Base-by-base conservation (phyloP, 2,113 vertebrate species). In the Pampusana beccarii region DNA sequence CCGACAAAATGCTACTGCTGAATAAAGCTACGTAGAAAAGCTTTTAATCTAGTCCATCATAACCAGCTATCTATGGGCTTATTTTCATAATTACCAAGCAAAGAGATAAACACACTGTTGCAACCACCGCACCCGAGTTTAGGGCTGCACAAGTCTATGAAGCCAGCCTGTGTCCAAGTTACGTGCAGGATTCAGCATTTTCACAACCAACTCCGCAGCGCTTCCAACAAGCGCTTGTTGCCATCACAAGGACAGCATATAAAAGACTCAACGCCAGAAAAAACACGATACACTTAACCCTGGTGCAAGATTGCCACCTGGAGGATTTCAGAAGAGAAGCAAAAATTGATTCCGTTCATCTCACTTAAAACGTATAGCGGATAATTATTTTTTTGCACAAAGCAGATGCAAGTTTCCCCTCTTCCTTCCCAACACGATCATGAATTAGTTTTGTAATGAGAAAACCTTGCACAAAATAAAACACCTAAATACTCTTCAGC, bases 221-320 rank as follows among this genome's bases (percentile, higher is more conserved):
- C 73, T 69, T 73, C 53, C 81, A 73, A 46, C 56, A 70, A 83
- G 67, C 24, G 9, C 44, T 7, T 84, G 70, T 5, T 73, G 75
- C 79, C 42, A 34, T 86, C 77, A 58, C 34, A 93, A 65, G 90
- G 73, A 92, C 53, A 34, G 62, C 4, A 29, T 2, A 9, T 4
- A 50, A 64, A 79, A 84, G 9, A 36, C 11, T 57, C 26, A 23
- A 5, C 3, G n/a, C 23, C 33, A 60, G 57, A 16, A 88, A 71
- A 80, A 60, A 6, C 28, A 13, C 44, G 6, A 2, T 8, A 15
- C 7, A 3, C 57, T 34, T 42, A 69, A 64, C 38, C 44, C 34
- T 80, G 89, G 93, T 85, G 54, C 95, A 94, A 83, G 84, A 87
- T 16, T 97, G 97, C 96, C 97, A 97, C 93, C 97, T 97, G 89